Conservation (phyloP, 1,140 invertebrate species). For the Euura saliciscinereae region DNA sequence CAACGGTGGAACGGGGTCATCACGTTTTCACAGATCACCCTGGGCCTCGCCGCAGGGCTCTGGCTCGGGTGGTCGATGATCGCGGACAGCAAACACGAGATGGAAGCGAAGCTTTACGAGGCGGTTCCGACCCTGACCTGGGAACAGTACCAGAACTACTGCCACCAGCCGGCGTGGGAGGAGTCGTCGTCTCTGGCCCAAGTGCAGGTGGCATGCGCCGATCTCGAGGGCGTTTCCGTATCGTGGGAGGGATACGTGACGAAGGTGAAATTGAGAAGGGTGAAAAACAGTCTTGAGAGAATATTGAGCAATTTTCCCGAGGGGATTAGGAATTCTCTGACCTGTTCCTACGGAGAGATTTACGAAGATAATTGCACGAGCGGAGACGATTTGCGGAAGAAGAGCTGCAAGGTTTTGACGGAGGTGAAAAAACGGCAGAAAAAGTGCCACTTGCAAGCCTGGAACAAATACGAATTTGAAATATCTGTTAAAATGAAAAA, state of each 20-base stretch:
- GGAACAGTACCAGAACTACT: conserved; percentile 76
- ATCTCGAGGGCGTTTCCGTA: conserved; percentile 68
- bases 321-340: conserved; percentile 63
- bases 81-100: conserved; percentile 49
- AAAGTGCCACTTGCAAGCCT: conserved; percentile 71
- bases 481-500: conserved; percentile 72
- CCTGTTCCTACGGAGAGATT: conserved; percentile 73
- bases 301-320: conserved; percentile 66
- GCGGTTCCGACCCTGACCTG: conserved; percentile 57
- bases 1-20: conserved; percentile 66
- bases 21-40: conserved; percentile 63
- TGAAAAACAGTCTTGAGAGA: conserved; percentile 67
- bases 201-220: conserved; percentile 72
- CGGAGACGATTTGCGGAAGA: conserved; percentile 52
- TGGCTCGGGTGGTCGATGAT: conserved; percentile 61
- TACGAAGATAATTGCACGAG: conserved; percentile 61
- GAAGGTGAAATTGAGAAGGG: conserved; percentile 67
- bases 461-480: conserved; percentile 75
- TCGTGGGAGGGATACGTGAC: conserved; percentile 77
- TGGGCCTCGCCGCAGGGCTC: conserved; percentile 51
- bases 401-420: conserved; percentile 62
- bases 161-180: conserved; percentile 71
- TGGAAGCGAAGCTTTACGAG: conserved; percentile 34
- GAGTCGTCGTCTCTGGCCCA: conserved; percentile 67
- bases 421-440: conserved; percentile 61